Evolutionary conservation across 1,140 invertebrate species (phyloP).

Genomic region (Ceratosolen fusciceps): DNA sequence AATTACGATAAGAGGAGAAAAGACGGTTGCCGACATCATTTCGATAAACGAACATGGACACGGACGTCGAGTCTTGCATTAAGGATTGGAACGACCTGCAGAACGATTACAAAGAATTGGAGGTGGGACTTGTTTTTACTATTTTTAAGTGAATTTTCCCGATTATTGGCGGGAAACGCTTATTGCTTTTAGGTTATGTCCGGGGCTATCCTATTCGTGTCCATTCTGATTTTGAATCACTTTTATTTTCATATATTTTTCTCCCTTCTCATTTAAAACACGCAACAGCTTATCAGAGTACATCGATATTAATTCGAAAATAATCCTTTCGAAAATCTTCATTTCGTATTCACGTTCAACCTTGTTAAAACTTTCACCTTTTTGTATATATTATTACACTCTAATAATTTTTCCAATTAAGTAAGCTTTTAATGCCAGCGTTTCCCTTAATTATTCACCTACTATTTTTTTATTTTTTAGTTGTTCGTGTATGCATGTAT

Average conservation of each 20-base stretch:
- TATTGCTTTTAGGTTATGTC: conserved; percentile 7
- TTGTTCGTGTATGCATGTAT: not conserved
- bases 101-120: conserved; percentile 82
- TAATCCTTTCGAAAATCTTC: not conserved
- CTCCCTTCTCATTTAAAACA: too few relatives aligned
- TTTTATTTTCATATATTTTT: too few relatives aligned
- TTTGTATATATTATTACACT: not conserved
- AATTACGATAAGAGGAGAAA: not conserved
- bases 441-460: too few relatives aligned
- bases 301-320: not conserved
- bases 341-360: conserved; percentile 16
- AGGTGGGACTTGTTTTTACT: conserved; percentile 69
- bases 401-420: not conserved
- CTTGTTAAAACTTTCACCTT: conserved; percentile 12
- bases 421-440: too few relatives aligned
- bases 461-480: not conserved
- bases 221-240: not conserved
- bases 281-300: conserved; percentile 1
- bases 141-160: not conserved
- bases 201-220: not conserved
- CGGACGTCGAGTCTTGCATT: conserved; percentile 74
- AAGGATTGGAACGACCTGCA: conserved; percentile 86
- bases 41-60: conserved; percentile 67
- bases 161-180: not conserved
- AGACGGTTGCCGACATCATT: conserved; percentile 35